Evolutionary conservation across 2,888 invertebrate genomes (phyloP).

Genomic region (Corythucha ciliata): DNA sequence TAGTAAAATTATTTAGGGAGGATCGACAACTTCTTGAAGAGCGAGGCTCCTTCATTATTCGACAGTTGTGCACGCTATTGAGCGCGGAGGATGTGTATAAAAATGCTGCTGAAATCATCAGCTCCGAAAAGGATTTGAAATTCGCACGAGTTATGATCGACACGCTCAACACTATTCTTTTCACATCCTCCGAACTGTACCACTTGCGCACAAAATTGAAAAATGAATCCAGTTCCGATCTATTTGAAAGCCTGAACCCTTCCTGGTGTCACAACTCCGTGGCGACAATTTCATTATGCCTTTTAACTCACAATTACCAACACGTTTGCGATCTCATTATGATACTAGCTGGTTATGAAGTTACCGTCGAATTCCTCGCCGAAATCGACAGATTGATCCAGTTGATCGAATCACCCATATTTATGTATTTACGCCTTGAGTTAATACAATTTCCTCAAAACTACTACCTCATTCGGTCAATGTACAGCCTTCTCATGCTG

Average conservation of each 20-base stretch:
- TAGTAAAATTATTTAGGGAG: slow-evolving; percentile 73
- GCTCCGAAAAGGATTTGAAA: slow-evolving; percentile 64
- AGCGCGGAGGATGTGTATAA: slow-evolving; percentile 90
- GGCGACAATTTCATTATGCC: slow-evolving; percentile 85
- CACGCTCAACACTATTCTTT: slow-evolving; percentile 80
- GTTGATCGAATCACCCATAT: slow-evolving; percentile 96
- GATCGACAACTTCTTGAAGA: slow-evolving; percentile 81
- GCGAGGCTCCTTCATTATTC: slow-evolving; percentile 90
- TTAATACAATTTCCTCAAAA: slow-evolving; percentile 69
- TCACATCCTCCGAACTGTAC: slow-evolving; percentile 91
- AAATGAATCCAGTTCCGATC: slow-evolving; percentile 58
- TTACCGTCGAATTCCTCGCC: slow-evolving; percentile 89
- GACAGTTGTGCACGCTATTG: slow-evolving; percentile 85
- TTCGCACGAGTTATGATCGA: slow-evolving; percentile 89
- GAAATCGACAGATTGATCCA: slow-evolving; percentile 97
- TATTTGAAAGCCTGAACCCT: slow-evolving; percentile 80
- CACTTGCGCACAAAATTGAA: slow-evolving; percentile 73
- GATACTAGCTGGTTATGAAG: slow-evolving; percentile 83
- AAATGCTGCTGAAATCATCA: slow-evolving; percentile 74
- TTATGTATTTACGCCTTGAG: slow-evolving; percentile 89
- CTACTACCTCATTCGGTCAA: slow-evolving; percentile 69
- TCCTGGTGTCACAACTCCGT: slow-evolving; percentile 98
- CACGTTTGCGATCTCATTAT: slow-evolving; percentile 85
- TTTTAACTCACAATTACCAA: slow-evolving; percentile 87
- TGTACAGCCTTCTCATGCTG: slow-evolving; percentile 94